A percentile compares a stretch with the other conserved stretches of the same genome.
These are phyloP conservation scores for Anoura caudifer DNA, from an alignment of 2,113 vertebrate genomes.

Conservation along the genomic window DNA sequence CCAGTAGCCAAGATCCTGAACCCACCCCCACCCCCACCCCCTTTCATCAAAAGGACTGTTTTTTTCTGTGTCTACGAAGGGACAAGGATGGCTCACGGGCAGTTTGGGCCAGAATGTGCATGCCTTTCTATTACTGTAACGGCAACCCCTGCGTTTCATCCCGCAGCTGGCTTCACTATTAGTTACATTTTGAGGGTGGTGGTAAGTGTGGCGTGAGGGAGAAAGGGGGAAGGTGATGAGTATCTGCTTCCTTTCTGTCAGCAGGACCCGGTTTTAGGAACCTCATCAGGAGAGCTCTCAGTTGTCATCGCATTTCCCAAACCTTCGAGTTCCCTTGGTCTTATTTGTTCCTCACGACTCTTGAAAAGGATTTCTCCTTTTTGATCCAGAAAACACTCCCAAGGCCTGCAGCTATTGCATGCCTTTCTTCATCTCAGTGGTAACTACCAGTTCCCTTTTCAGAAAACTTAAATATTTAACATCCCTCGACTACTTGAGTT, in stretches of 20 bases:
- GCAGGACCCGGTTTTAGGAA: background rate
- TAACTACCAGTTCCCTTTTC: slow-evolving; percentile 11
- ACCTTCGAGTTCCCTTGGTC: background rate
- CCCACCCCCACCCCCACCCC: too few relatives aligned
- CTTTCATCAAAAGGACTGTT: background rate
- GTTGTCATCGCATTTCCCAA: background rate
- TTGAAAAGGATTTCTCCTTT: background rate
- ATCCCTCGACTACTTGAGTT: background rate
- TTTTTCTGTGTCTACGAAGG: background rate
- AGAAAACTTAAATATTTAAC: background rate
- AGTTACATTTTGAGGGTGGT: background rate
- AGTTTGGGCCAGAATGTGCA: background rate
- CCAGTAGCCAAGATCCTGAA: background rate
- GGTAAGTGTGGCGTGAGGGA: background rate
- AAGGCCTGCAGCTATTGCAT: background rate
- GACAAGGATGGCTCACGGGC: background rate
- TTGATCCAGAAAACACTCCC: background rate
- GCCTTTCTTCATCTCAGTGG: background rate
- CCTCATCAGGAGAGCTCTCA: background rate
- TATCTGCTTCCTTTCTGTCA: background rate
- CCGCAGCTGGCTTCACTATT: background rate
- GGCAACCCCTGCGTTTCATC: background rate
- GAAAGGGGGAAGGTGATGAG: background rate
- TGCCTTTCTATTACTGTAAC: background rate
- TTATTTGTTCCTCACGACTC: background rate